Evolutionary conservation across 2,797 vertebrate genomes (phyloP), one percentile per base, ranked within the genome.

Genomic region (Sebastes minor): DNA sequence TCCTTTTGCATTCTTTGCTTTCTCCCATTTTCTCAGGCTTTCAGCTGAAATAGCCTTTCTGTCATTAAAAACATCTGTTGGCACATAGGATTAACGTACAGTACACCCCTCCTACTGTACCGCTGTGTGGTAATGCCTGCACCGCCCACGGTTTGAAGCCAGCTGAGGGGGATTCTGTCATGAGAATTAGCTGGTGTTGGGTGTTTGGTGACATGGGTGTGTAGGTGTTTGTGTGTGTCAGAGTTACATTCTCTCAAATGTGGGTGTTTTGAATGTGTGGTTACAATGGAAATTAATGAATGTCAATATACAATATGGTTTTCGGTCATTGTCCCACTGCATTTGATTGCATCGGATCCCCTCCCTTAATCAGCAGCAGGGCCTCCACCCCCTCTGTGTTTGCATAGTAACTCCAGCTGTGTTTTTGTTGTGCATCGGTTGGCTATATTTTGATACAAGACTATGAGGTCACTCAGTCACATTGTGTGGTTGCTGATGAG

Each of bases 21-120:
- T 67, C 53, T 82, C 68, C 33, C 20, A 3, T 72, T 83, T 85
- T 80, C 76, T 74, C 80, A 79, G 59, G 61, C 64, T 81, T 72
- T 85, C 57, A 85, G 76, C 85, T 84, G 74, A 87, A 87, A 81
- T 79, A 85, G 83, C 67, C 57, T 55, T 77, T 53, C 60, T 74
- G 53, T 89, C 76, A 92, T 93, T 85, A 83, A 86, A 92, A 91
- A 82, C 94, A 94, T 82, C 60, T 93, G 92, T 86, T 85, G 73
- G 68, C 73, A 78, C 57, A 12, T 46, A n/a, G 42, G 28, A 53
- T 80, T 74, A 53, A 79, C 84, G 69, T 88, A 91, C 87, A 88
- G 84, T 82, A 60, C 79, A 84, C 83, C 83, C 85, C 83, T 89
- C 88, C 87, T 91, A 86, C 88, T 91, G 91, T 88, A 84, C 77